Percentiles rank a stretch among this genome's conserved stretches.
These are phyloP conservation scores for Garrulus glandarius DNA, from an alignment of 2,797 vertebrate genomes.

Conservation along the genomic window DNA sequence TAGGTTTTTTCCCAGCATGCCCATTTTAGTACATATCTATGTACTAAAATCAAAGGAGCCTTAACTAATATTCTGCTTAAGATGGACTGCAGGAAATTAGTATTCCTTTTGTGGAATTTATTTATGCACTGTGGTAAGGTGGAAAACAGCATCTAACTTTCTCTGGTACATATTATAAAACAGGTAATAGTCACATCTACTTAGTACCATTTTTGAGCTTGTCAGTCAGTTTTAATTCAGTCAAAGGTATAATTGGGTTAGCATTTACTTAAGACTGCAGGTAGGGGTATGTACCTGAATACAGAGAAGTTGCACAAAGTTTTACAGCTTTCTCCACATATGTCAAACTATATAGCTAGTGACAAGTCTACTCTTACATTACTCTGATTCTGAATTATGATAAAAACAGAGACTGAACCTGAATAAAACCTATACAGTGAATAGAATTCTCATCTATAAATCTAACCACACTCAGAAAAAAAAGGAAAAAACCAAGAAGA, in stretches of 20 bases:
- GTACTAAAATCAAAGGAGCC: neutral
- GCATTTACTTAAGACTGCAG: neutral
- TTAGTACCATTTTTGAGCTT: neutral
- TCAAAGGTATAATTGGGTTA: neutral
- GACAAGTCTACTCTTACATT: neutral
- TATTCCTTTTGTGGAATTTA: neutral
- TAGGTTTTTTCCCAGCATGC: neutral
- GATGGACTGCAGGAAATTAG: neutral
- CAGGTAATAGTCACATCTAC: neutral
- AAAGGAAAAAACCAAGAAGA: rapidly evolving
- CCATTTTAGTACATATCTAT: neutral
- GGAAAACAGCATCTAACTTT: neutral
- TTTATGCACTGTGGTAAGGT: neutral
- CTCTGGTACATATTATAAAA: neutral
- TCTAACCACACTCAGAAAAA: neutral
- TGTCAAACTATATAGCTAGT: neutral
- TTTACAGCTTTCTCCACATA: neutral
- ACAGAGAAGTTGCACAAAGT: neutral
- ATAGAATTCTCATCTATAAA: neutral
- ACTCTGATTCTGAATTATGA: neutral
- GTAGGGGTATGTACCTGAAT: neutral
- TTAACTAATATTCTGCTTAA: neutral
- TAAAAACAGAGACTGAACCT: neutral
- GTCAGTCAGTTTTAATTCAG: slow-evolving; percentile 6
- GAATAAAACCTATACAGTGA: neutral